Percentiles rank a stretch among this genome's conserved stretches.
phyloP scores from a whole-genome alignment of 64 coral and sea anemone genomes.

The Dendrophyllia cribrosa region DNA sequence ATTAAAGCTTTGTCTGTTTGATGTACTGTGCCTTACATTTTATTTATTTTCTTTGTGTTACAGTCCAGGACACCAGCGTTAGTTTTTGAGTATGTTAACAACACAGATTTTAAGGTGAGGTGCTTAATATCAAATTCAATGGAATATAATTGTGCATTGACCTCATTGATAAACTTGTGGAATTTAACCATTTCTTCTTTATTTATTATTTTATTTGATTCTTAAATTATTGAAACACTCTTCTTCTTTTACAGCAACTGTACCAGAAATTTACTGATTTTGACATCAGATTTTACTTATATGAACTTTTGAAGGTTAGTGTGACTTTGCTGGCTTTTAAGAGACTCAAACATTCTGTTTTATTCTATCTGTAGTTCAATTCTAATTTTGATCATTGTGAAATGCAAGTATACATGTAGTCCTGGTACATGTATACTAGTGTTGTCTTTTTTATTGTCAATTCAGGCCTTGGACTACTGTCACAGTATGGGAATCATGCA shows the following conservation, averaged over 20 bases:
- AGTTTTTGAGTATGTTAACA: conserved; percentile 99
- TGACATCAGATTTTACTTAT: conserved; percentile 99
- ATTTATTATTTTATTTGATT: not conserved
- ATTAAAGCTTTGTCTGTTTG: too few relatives aligned
- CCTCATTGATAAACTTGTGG: too few relatives aligned
- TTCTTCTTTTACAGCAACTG: conserved; percentile 80
- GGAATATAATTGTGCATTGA: too few relatives aligned
- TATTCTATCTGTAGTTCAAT: too few relatives aligned
- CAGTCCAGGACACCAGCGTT: conserved; percentile 97
- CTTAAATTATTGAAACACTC: not conserved
- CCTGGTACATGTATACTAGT: not conserved
- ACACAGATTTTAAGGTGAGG: conserved; percentile 99
- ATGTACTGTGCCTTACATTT: not conserved
- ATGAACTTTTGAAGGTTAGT: conserved; percentile 96
- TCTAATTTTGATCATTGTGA: too few relatives aligned
- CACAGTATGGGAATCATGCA: conserved; percentile 99
- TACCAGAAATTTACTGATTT: conserved; percentile 99
- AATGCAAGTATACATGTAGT: too few relatives aligned
- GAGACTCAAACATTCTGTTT: too few relatives aligned
- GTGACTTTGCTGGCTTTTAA: not conserved
- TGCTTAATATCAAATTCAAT: not conserved
- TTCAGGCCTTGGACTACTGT: conserved; percentile 94
- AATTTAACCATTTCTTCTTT: not conserved
- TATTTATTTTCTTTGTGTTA: conserved; percentile 11
- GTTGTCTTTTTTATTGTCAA: not conserved